Base-by-base conservation (phyloP, 2,888 invertebrate genomes). In the Drosophila subquinaria region DNA sequence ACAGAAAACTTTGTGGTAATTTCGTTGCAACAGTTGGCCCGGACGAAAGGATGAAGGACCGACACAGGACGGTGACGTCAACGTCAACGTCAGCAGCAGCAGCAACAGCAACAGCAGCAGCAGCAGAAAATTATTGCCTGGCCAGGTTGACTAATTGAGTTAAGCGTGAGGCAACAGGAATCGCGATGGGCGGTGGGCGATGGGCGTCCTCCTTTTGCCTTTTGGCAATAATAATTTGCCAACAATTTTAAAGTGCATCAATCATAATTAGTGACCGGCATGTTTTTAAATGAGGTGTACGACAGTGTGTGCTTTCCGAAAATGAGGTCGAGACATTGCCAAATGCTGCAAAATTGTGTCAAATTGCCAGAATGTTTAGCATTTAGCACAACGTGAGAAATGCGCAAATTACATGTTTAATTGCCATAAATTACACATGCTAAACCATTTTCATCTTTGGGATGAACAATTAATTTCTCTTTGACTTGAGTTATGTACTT, bases 1-100 rank as follows among this genome's bases (percentile, higher is more conserved):
- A 87, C 88, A 88, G 86, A 87, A 88, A 87, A 86, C 80, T 87
- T 87, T 87, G 88, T 59, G 87, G 88, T 86, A 82, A 87, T 88
- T 88, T 88, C 76, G 86, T 86, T 85, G 85, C 85, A 88, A 82
- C 88, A 82, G 87, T 87, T 88, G 85, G 85, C 74, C 73, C 70
- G 73, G 71, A 69, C 81, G 76, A 43, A 65, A 62, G 84, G 60
- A 66, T 50, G 55, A 69, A 75, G 81, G 63, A 72, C 70, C 78
- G 66, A 73, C 64, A 53, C 64, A 53, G 73, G 66, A 69, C 64
- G 61, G 48, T 52, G 62, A 50, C 74, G 61, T 51, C 70, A 76
- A 57, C 57, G 50, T 51, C 72, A 69, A 30, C 61, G 42, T 17
- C 55, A 66, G 36, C 50, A 30, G 23, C 51, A 59, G 47, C 47